These are phyloP conservation scores for Epinephelus moara DNA, from an alignment of 2,113 vertebrate species.

Conservation along the genomic window DNA sequence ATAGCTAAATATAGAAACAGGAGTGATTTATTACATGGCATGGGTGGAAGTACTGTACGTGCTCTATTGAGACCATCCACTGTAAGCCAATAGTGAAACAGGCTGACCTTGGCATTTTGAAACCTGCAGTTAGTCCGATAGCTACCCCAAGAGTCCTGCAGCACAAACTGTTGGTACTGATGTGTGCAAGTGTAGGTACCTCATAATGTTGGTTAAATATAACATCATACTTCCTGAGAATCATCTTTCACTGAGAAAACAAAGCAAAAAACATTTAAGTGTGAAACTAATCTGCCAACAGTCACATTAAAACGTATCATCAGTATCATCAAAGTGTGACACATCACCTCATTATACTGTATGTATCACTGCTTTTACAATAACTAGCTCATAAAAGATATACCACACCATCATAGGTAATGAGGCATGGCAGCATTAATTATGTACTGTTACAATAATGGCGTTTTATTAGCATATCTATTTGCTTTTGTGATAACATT, in stretches of 20 bases:
- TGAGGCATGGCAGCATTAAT: slow-evolving; percentile 1
- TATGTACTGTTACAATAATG: not conserved
- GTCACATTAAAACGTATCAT: not conserved
- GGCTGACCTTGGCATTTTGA: not conserved
- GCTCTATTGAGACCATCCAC: not conserved
- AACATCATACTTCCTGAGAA: not conserved
- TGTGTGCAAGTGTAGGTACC: not conserved
- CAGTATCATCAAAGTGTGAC: not conserved
- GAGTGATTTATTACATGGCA: not conserved
- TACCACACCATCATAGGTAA: not conserved
- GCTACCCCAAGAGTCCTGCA: not conserved
- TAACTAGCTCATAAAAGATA: not conserved
- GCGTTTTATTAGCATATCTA: slow-evolving; percentile 15
- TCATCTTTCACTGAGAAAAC: not conserved
- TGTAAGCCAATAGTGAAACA: not conserved
- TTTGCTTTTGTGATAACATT: slow-evolving; percentile 3
- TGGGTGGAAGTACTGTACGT: not conserved
- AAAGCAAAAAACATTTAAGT: too few species aligned
- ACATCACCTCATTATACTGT: not conserved
- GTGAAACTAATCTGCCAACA: not conserved
- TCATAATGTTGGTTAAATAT: not conserved
- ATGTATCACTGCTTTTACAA: not conserved
- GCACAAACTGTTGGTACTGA: not conserved
- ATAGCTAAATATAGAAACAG: slow-evolving; percentile 13
- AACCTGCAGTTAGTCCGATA: not conserved